Evolutionary conservation across 2,888 invertebrate species (phyloP), one percentile per base, ranked within the genome.

Genomic region (Thalpophila matura): DNA sequence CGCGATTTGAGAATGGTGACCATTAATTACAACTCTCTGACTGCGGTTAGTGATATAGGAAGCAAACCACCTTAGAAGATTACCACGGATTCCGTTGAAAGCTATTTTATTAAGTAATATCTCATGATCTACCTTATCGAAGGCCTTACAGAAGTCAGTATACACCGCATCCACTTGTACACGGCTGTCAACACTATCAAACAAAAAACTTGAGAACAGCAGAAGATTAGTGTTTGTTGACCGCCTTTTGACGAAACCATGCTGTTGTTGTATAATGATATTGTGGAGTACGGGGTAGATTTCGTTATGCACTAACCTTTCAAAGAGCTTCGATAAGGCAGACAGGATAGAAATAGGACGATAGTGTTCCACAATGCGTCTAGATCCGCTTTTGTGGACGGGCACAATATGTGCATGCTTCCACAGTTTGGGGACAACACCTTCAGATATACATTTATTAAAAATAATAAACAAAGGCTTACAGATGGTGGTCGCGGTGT

Each of bases 381-480:
- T 31, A 10, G 37, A 37, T 6, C 37, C 37, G 10, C 37, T 20
- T 18, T 37, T 37, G 4, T 37, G 37, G 1, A 37, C 37, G 3
- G 37, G 37, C 7, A 37, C 37, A 20, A 37, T 37, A 20, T 20
- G 10, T 1, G 37, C 37, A 1, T 37, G 18, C 10, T 47, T 33
- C 35, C 47, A 35, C 14, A 22, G 22, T 14, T 22, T 35, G n/a
- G 47, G 47, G 4, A 47, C 47, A 3, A 47, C 47, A 6, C 35
- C 47, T 14, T 47, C 47, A 9, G 35, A 47, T 3, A 47, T 33
- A 14, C 47, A 47, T 35, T 47, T 47, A 47, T 47, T 47, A 24
- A 24, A 47, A 35, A 46, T 29, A 31, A 43, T 43, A 43, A 43
- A 43, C 7, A 43, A 26, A 43, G 43, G 43, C 16, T 24, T 14